phyloP scores from a whole-genome alignment of 2,797 vertebrate species.

The Oreochromis grahami region DNA sequence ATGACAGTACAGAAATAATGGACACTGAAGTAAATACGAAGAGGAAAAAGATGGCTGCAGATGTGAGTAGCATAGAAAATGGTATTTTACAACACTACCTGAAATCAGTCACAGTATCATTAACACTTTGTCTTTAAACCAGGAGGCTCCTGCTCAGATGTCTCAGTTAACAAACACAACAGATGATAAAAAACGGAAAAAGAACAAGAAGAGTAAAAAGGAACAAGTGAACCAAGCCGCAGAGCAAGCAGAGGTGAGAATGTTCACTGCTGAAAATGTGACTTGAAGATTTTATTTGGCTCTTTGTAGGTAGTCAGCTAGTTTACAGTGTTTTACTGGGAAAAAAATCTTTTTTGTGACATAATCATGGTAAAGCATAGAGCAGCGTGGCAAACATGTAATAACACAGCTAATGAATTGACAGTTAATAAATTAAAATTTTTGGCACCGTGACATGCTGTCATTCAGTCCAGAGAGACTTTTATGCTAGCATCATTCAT shows the following conservation, averaged over 20 bases:
- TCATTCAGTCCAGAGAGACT: background rate
- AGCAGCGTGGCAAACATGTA: background rate
- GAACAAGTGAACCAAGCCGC: conserved; percentile 1
- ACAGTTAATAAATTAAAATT: background rate
- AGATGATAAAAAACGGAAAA: conserved; percentile 17
- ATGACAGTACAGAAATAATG: background rate
- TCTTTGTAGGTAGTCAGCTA: background rate
- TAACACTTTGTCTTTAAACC: background rate
- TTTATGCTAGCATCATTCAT: background rate
- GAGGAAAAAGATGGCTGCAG: conserved; percentile 28
- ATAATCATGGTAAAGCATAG: background rate
- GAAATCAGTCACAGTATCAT: background rate
- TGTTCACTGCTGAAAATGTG: background rate
- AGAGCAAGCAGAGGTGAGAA: conserved; percentile 36
- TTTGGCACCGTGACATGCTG: background rate
- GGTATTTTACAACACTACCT: background rate
- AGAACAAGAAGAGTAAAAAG: conserved; percentile 49
- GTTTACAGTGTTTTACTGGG: background rate
- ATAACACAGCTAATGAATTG: background rate
- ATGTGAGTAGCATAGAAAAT: conserved; percentile 27
- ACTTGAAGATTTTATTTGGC: background rate
- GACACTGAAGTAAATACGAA: conserved; percentile 48
- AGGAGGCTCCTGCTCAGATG: conserved; percentile 28
- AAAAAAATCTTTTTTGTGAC: background rate
- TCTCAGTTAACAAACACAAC: background rate